Conservation (phyloP, 2,888 invertebrate species). For the Amiota communis region DNA sequence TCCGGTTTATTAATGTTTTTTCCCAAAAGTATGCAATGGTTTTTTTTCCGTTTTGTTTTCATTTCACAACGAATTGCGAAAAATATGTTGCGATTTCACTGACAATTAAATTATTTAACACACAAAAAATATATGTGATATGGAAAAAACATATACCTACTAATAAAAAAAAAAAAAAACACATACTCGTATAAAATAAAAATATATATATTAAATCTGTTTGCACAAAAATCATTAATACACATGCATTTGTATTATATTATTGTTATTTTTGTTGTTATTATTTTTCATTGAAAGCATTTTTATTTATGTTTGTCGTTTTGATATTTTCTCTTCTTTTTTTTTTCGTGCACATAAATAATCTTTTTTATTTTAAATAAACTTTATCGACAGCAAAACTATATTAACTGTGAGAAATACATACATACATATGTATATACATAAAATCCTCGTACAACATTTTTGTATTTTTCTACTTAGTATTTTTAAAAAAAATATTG, state of each 20-base stretch:
- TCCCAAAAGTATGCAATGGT: constrained; percentile 44
- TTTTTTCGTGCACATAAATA: background rate
- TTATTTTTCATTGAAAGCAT: no score
- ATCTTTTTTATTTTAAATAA: background rate
- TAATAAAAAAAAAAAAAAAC: background rate
- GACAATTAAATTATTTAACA: constrained; percentile 57
- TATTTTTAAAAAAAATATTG: constrained; percentile 2
- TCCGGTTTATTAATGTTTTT: constrained; percentile 62
- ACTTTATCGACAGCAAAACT: constrained; percentile 1
- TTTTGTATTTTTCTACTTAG: background rate
- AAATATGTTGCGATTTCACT: constrained; percentile 32
- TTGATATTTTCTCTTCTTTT: background rate
- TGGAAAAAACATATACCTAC: background rate
- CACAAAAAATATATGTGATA: background rate
- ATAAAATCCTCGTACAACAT: background rate
- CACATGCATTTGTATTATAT: background rate
- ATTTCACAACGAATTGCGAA: background rate
- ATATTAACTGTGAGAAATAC: constrained; percentile 3
- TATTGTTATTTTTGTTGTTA: constrained; percentile 1
- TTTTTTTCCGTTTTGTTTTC: constrained; percentile 19
- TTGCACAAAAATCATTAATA: constrained; percentile 20
- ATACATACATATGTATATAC: background rate
- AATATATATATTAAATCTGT: constrained; percentile 6
- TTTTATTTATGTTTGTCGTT: constrained; percentile 1
- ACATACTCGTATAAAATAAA: no score